Percentiles rank a stretch among this genome's conserved stretches.
Conservation (phyloP, 2,797 vertebrate species). For the Chrysolophus pictus region DNA sequence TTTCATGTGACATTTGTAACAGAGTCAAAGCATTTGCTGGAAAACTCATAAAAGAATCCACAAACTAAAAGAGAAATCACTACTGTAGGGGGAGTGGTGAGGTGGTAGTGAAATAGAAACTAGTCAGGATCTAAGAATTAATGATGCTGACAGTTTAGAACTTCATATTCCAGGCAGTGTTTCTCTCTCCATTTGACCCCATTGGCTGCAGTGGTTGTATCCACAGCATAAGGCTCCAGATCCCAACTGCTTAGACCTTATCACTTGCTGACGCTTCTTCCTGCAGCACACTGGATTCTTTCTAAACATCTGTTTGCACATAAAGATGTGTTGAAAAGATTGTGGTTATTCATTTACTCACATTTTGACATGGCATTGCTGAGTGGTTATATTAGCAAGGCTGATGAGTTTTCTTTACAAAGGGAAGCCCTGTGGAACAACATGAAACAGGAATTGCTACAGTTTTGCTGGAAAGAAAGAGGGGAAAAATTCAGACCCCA, state of each 20-base stretch:
- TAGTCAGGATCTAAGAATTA: neutral
- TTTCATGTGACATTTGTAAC: neutral
- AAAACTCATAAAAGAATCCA: neutral
- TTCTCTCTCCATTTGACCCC: neutral
- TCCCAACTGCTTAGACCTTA: neutral
- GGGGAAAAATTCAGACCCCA: constrained; percentile 36
- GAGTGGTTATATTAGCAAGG: constrained; percentile 69
- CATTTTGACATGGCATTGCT: constrained; percentile 61
- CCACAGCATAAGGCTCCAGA: neutral
- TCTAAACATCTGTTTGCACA: constrained; percentile 70
- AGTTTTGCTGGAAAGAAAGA: constrained; percentile 53
- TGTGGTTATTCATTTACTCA: constrained; percentile 69
- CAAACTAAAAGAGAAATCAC: neutral
- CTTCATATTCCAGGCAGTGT: neutral
- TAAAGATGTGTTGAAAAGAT: constrained; percentile 66
- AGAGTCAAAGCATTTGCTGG: neutral
- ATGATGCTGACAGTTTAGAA: neutral
- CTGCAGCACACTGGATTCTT: constrained; percentile 43
- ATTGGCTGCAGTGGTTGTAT: neutral
- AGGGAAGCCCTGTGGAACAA: constrained; percentile 62
- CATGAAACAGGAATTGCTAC: constrained; percentile 54
- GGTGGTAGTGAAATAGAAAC: neutral
- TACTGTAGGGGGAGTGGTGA: neutral
- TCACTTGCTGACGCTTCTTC: neutral
- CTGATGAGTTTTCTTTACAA: constrained; percentile 64